Conservation (phyloP, 2,113 vertebrate species). For the Tetraodon nigroviridis region DNA sequence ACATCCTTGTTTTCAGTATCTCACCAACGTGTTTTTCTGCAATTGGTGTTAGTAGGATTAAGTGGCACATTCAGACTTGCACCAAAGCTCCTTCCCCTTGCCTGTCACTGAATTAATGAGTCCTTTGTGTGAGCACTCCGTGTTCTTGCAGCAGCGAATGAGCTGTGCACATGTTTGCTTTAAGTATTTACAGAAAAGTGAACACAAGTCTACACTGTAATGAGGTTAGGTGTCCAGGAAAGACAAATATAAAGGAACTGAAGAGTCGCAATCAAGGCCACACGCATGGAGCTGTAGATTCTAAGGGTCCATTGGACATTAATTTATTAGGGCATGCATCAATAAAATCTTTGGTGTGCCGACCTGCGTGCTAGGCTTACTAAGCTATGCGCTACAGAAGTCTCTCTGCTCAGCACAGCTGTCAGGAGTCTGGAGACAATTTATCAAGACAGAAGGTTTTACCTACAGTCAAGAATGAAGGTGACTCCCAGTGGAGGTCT, state of each 20-base stretch:
- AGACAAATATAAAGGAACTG: background rate
- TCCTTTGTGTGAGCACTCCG: slow-evolving; percentile 18
- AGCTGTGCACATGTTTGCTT: background rate
- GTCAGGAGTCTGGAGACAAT: no score
- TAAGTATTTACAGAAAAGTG: slow-evolving; percentile 6
- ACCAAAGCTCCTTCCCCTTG: slow-evolving; percentile 4
- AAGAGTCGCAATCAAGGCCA: no score
- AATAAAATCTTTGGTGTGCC: background rate
- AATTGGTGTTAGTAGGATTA: slow-evolving; percentile 32
- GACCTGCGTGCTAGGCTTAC: no score
- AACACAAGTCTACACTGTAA: slow-evolving; percentile 6
- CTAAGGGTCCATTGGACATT: no score
- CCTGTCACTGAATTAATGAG: slow-evolving; percentile 43
- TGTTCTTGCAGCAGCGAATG: slow-evolving; percentile 3
- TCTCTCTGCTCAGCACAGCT: no score
- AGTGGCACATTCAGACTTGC: slow-evolving; percentile 7
- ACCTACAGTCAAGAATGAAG: no score
- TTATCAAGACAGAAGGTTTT: no score
- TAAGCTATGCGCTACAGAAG: no score
- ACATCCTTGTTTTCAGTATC: slow-evolving; percentile 5
- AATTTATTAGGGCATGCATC: background rate
- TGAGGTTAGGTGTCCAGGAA: background rate
- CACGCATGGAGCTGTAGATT: no score
- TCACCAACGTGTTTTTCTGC: slow-evolving; percentile 30
- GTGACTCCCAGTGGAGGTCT: background rate